These are phyloP conservation scores for Bombus cullumanus DNA, from an alignment of 1,140 invertebrate species.

Conservation along the genomic window DNA sequence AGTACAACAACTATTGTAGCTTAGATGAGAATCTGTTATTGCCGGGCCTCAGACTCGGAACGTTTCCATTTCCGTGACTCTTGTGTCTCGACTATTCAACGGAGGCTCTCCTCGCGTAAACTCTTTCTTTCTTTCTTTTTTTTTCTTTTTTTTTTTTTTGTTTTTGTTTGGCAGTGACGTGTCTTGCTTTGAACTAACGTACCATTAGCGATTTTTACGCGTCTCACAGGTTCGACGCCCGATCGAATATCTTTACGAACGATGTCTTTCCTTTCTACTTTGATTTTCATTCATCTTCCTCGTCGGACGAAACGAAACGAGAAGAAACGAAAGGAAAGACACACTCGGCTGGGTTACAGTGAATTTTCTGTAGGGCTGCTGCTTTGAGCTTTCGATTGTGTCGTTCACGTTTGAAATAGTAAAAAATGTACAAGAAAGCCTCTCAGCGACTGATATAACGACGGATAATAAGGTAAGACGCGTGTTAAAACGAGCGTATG, in stretches of 20 bases:
- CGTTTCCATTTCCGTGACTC: constrained; percentile 36
- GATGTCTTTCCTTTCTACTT: neutral
- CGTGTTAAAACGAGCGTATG: neutral
- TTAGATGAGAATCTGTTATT: constrained; percentile 81
- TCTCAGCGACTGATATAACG: neutral
- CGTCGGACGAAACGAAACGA: neutral
- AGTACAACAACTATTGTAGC: constrained; percentile 83
- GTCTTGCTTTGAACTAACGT: constrained; percentile 35
- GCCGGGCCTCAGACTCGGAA: constrained; percentile 74
- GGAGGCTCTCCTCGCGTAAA: neutral
- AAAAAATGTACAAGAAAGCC: neutral
- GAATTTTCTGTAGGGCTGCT: neutral
- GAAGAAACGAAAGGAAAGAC: neutral
- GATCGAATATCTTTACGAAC: neutral
- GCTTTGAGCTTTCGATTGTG: neutral
- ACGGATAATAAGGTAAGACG: neutral
- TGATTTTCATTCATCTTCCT: neutral
- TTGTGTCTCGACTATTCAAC: neutral
- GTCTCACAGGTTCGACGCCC: too few species aligned
- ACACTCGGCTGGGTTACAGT: neutral
- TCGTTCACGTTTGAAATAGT: neutral
- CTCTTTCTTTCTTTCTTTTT: too few species aligned
- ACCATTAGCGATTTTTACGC: neutral
- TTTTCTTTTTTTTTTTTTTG: neutral
- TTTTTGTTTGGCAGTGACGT: constrained; percentile 61